A percentile compares a stretch with the other conserved stretches of the same genome.
These are phyloP conservation scores for Apamea anceps DNA, from an alignment of 2,888 invertebrate species.

Conservation along the genomic window DNA sequence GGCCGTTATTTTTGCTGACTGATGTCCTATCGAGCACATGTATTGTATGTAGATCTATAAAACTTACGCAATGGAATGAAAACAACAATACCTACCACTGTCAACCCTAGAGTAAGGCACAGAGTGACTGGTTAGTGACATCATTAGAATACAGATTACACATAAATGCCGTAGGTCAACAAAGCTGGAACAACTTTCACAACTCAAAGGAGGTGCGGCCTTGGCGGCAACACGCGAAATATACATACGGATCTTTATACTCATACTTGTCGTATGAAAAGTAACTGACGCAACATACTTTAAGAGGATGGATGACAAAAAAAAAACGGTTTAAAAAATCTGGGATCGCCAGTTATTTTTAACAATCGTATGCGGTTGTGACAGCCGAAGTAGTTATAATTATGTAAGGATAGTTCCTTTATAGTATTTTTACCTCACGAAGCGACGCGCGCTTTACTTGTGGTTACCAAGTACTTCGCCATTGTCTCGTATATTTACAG, in stretches of 20 bases:
- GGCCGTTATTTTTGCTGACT: background rate
- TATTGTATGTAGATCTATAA: background rate
- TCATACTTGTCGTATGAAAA: background rate
- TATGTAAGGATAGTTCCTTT: background rate
- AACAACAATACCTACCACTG: background rate
- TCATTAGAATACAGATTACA: constrained; percentile 74
- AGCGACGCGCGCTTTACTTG: too few relatives aligned
- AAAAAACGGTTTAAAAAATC: background rate
- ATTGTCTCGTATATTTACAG: too few relatives aligned
- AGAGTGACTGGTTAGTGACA: constrained; percentile 65
- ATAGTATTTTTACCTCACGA: too few relatives aligned
- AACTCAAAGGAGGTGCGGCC: constrained; percentile 85
- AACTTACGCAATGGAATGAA: background rate
- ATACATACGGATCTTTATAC: constrained; percentile 19
- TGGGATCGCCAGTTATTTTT: background rate
- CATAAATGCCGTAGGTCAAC: constrained; percentile 73
- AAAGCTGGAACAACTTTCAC: constrained; percentile 86
- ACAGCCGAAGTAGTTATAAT: background rate
- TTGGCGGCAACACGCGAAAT: constrained; percentile 68
- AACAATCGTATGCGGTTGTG: background rate
- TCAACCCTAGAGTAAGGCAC: constrained; percentile 51
- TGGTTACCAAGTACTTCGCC: too few relatives aligned
- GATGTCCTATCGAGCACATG: background rate
- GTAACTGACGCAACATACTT: background rate
- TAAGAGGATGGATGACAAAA: too few relatives aligned